Base-by-base conservation (phyloP, 2,797 vertebrate genomes). In the Galaxias olidus region DNA sequence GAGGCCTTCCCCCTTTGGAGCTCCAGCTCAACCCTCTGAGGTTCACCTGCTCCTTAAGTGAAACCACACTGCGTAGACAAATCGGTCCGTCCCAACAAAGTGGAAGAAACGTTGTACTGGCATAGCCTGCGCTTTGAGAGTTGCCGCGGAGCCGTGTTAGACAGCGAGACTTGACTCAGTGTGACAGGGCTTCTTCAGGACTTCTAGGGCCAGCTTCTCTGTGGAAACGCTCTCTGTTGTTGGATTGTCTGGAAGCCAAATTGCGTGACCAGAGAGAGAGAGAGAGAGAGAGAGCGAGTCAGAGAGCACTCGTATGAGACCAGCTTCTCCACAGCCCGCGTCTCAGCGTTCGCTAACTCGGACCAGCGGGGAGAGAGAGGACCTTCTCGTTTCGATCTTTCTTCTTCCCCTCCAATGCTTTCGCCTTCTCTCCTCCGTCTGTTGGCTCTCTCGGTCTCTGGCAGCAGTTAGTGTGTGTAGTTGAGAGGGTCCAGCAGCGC, bases 1-100 rank as follows among this genome's bases (percentile, higher is more conserved):
- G 9, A 11, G 41, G 19, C 10, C 62, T 69, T 73, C 78, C 51
- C 76, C 78, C 51, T 75, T 68, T 12, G 12, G 40, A 44, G 18
- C 41, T 47, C 59, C 0, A 49, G 1, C 30, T 30, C 46, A 10
- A 13, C 18, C 19, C 11, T 10, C 20, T 1, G 14, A 42, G 60
- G 40, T 19, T 18, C 20, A 10, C 17, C 15, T 58, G 40, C 42
- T 4, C 4, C 62, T 41, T 18, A 52, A 58, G 43, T 55, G 51
- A 66, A 57, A 20, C 10, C 61, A 41, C 10, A 10, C 50, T n/a
- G 46, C 56, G 54, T 13, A 66, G 46, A 43, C 18, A 50, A 72
- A 57, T 63, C 50, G 13, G 11, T 47, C 18, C 15, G 17, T 11
- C 41, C 41, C 40, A 18, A 20, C 55, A 55, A 44, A 55, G 59